phyloP scores from a whole-genome alignment of 1,140 invertebrate genomes.

The Drosophila mauritiana region DNA sequence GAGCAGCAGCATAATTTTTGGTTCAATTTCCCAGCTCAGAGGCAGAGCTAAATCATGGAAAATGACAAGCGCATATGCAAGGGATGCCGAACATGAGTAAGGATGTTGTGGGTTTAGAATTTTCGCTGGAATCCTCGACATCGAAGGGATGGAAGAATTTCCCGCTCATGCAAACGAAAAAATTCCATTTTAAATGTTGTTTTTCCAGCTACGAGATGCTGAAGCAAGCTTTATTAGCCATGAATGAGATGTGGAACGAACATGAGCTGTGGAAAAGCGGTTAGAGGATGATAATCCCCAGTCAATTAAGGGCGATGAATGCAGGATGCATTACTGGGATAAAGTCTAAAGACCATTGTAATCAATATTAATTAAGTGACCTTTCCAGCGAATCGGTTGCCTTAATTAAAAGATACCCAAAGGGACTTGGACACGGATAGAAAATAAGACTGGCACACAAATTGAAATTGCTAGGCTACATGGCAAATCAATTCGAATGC shows the following conservation, averaged over 20 bases:
- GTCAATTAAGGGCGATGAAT: slow-evolving; percentile 70
- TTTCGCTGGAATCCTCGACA: slow-evolving; percentile 11
- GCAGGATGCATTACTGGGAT: slow-evolving; percentile 56
- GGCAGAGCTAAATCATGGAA: slow-evolving; percentile 51
- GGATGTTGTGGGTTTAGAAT: neutral
- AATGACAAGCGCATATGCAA: slow-evolving; percentile 41
- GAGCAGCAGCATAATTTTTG: slow-evolving; percentile 26
- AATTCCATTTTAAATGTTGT: slow-evolving; percentile 48
- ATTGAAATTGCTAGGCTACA: slow-evolving; percentile 40
- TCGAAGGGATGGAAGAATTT: slow-evolving; percentile 4
- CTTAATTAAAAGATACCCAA: slow-evolving; percentile 61
- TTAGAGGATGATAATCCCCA: slow-evolving; percentile 24
- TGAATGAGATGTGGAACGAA: slow-evolving; percentile 6
- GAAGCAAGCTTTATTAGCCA: slow-evolving; percentile 31
- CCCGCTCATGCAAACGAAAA: slow-evolving; percentile 33
- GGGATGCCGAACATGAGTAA: neutral
- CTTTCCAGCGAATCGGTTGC: slow-evolving; percentile 15
- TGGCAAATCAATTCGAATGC: slow-evolving; percentile 33
- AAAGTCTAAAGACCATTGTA: slow-evolving; percentile 45
- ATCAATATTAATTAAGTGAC: slow-evolving; percentile 72
- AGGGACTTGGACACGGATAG: neutral
- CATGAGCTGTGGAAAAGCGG: neutral
- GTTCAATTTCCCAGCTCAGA: slow-evolving; percentile 14
- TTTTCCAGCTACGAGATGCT: slow-evolving; percentile 12
- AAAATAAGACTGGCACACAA: slow-evolving; percentile 30